Evolutionary conservation across 2,113 vertebrate genomes (phyloP), one percentile per base, ranked within the genome.

Genomic region (Calonectris borealis): DNA sequence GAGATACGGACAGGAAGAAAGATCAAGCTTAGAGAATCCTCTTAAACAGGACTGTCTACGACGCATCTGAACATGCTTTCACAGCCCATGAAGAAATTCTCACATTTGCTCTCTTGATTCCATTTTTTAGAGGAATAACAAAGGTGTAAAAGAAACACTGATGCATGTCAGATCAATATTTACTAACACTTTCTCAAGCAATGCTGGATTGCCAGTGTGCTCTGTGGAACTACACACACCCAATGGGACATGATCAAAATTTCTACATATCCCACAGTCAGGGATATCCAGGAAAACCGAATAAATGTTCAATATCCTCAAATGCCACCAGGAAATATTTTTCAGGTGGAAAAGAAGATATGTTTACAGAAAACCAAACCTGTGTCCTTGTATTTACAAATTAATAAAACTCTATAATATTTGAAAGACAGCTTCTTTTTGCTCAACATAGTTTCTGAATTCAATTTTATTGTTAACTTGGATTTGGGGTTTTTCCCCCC

Each of bases 401-500:
- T 73, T 18, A 72, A 51, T 60, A 46, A 40, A 82, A 64, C 3
- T 55, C 38, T 69, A 6, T 19, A 46, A 48, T 48, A 60, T 78
- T 85, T 90, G 51, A 78, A 81, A 46, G 25, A 60, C 6, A 61
- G 40, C 14, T 51, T 58, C 3, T 13, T 62, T 75, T 88, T 61
- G 6, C 16, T 86, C 14, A 70, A 48, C 6, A 13, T 34, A 32
- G 8, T 71, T 83, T 65, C 36, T 65, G 21, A 88, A 65, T 55
- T 49, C 3, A 60, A 1, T 91, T 85, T 69, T 38, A 72, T 29
- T 52, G 1, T 25, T 79, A 8, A 36, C 34, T 62, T 80, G 46
- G 7, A n/a, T 75, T 48, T 48, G 8, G 2, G 40, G 0, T 2
- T 52, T 38, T 26, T 48, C 5, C 2, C 6, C 3, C 1, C 4